These are phyloP conservation scores for Myrmophylax atrothorax DNA, from an alignment of 2,113 vertebrate species.

Conservation along the genomic window DNA sequence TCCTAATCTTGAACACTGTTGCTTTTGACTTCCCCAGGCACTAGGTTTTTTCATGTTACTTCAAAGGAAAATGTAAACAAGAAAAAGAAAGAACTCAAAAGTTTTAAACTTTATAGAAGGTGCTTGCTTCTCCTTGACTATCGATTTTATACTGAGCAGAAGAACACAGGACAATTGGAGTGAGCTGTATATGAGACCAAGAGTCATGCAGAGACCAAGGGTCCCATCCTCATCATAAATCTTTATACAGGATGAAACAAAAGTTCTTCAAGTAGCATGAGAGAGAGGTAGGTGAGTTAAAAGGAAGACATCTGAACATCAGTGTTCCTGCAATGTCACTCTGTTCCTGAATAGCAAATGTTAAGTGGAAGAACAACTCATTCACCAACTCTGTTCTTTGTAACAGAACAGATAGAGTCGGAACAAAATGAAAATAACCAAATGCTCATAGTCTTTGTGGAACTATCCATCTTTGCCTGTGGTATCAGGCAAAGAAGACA, in stretches of 20 bases:
- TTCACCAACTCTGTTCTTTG: background rate
- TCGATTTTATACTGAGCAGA: background rate
- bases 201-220: background rate
- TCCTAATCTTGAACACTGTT: background rate
- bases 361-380: background rate
- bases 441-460: background rate
- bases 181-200: background rate
- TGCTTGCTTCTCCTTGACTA: background rate
- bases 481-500: background rate
- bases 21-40: background rate
- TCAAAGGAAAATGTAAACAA: background rate
- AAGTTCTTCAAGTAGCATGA: background rate
- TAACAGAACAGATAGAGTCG: background rate
- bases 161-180: accelerated
- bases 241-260: background rate
- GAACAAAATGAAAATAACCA: background rate
- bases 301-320: background rate
- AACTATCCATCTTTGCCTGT: background rate
- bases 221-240: background rate
- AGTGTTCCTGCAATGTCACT: background rate
- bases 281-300: background rate
- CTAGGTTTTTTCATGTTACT: background rate
- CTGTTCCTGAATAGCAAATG: background rate
- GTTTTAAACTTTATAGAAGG: background rate
- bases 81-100: background rate